Evolutionary conservation across 2,113 vertebrate genomes (phyloP).

Genomic region (Gasterosteus nipponicus): DNA sequence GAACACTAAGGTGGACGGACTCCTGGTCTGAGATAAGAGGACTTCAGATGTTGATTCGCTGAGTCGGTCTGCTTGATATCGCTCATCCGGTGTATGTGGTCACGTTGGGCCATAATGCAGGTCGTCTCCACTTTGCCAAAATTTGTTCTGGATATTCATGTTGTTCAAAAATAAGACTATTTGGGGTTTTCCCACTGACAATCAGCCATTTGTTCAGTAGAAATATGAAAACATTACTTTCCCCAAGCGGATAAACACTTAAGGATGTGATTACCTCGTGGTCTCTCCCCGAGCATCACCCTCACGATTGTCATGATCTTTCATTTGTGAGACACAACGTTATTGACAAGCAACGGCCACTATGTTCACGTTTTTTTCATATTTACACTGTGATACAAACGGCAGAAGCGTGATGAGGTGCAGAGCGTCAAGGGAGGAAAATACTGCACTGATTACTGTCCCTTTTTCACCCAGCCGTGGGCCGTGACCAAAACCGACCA

Average conservation of each 20-base stretch:
- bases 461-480: too few relatives aligned
- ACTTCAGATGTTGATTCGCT: not conserved
- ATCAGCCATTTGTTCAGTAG: not conserved
- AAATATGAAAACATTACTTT: not conserved
- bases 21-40: conserved; percentile 1
- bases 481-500: too few relatives aligned
- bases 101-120: not conserved
- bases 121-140: not conserved
- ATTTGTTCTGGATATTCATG: not conserved
- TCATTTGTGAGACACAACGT: too few relatives aligned
- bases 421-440: too few relatives aligned
- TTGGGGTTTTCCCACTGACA: not conserved
- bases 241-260: not conserved
- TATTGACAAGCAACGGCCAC: too few relatives aligned
- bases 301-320: not conserved
- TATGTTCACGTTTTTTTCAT: too few relatives aligned
- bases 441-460: too few relatives aligned
- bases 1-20: conserved; percentile 8
- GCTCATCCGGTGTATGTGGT: not conserved
- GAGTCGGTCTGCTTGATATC: not conserved
- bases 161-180: not conserved
- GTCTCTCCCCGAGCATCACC: not conserved
- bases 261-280: not conserved
- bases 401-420: too few relatives aligned
- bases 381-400: not conserved